Evolutionary conservation across 2,113 vertebrate genomes (phyloP).

Genomic region (Morone chrysops): DNA sequence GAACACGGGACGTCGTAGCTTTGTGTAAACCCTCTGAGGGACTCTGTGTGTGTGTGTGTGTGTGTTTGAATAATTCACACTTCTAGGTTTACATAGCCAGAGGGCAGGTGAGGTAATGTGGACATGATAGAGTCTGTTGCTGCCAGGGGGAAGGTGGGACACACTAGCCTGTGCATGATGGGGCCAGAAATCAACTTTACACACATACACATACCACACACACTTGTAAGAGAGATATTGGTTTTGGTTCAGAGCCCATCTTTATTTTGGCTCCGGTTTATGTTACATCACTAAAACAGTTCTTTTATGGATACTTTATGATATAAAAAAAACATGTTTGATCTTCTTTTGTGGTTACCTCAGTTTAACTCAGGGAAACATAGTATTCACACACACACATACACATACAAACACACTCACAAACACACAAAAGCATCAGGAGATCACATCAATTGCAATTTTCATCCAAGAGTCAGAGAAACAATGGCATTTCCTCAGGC

Average conservation of each 20-base stretch:
- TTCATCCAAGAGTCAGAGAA: slow-evolving; percentile 30
- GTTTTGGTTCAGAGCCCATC: slow-evolving; percentile 18
- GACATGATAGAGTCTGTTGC: slow-evolving; percentile 57
- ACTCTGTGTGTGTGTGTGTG: slow-evolving; percentile 43
- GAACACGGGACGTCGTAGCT: slow-evolving; percentile 62
- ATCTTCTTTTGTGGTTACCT: slow-evolving; percentile 9
- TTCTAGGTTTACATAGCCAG: slow-evolving; percentile 82
- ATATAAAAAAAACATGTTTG: slow-evolving; percentile 10
- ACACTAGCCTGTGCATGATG: slow-evolving; percentile 38
- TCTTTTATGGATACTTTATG: background rate
- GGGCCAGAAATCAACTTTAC: slow-evolving; percentile 34
- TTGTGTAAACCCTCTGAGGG: slow-evolving; percentile 14
- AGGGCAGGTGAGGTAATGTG: slow-evolving; percentile 81
- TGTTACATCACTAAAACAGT: background rate
- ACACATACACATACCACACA: slow-evolving; percentile 22
- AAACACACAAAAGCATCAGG: background rate
- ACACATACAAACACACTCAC: background rate
- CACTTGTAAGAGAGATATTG: background rate
- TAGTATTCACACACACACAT: background rate
- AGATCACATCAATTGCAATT: slow-evolving; percentile 14
- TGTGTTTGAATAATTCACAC: slow-evolving; percentile 74
- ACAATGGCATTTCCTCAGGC: slow-evolving; percentile 76
- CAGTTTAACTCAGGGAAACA: background rate
- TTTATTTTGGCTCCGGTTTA: slow-evolving; percentile 21
- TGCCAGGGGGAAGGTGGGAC: slow-evolving; percentile 29